phyloP scores from a whole-genome alignment of 1,140 invertebrate species.

The Trichonephila clavipes region DNA sequence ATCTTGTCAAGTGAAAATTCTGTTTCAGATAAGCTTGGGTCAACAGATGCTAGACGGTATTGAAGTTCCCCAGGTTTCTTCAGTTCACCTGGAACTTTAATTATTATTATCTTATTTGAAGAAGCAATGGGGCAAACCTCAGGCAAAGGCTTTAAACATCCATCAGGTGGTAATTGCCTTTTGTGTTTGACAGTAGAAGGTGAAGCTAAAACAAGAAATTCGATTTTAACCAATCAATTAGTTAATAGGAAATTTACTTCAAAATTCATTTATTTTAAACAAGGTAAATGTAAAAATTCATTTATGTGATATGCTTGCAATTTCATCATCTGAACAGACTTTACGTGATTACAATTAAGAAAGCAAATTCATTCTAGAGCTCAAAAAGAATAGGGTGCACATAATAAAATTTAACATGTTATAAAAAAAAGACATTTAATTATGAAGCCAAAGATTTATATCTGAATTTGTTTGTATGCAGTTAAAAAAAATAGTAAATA shows the following conservation, averaged over 20 bases:
- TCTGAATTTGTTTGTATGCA: too few relatives aligned
- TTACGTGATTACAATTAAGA: too few relatives aligned
- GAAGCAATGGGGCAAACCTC: background rate
- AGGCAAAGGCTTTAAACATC: background rate
- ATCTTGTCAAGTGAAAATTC: conserved; percentile 15
- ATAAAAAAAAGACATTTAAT: too few relatives aligned
- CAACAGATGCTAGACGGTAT: background rate
- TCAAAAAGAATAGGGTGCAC: too few relatives aligned
- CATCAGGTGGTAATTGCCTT: background rate
- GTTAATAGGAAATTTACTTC: background rate
- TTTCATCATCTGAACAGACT: too few relatives aligned
- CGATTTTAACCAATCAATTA: background rate
- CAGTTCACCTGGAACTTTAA: background rate
- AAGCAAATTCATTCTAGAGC: too few relatives aligned
- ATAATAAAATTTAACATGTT: too few relatives aligned
- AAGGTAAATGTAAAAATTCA: too few relatives aligned
- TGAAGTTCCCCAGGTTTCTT: background rate
- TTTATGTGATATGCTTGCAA: too few relatives aligned
- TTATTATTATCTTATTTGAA: conserved; percentile 1
- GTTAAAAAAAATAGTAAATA: too few relatives aligned
- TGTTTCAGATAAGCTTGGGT: background rate
- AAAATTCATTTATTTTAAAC: too few relatives aligned
- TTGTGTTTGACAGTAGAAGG: background rate
- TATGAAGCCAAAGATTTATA: too few relatives aligned
- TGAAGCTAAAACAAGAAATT: background rate